Percentiles rank a stretch among this genome's conserved stretches.
Evolutionary conservation across 2,888 invertebrate genomes (phyloP).

Genomic region (Melanargia galathea): DNA sequence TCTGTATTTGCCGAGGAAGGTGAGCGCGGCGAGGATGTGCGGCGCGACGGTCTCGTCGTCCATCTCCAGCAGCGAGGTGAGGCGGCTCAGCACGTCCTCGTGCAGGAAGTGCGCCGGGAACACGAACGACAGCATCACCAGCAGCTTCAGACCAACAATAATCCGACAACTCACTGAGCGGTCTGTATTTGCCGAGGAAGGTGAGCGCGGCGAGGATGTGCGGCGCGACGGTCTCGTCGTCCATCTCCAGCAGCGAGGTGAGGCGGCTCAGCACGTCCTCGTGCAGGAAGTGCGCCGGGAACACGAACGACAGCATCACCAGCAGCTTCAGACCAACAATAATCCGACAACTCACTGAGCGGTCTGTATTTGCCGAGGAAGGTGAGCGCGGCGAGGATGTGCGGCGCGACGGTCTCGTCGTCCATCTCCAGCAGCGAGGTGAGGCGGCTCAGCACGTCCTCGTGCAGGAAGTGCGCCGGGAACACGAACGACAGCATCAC

Average conservation of each 20-base stretch:
- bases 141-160: conserved; percentile 85
- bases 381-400: conserved; percentile 91
- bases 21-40: conserved; percentile 90
- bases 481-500: conserved; percentile 96
- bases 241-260: conserved; percentile 88
- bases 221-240: conserved; percentile 86
- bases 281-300: conserved; percentile 95
- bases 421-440: conserved; percentile 90
- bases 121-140: conserved; percentile 94
- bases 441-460: conserved; percentile 90
- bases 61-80: conserved; percentile 89
- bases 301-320: conserved; percentile 94
- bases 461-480: conserved; percentile 95
- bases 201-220: conserved; percentile 92
- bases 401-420: conserved; percentile 85
- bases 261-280: conserved; percentile 90
- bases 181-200: conserved; percentile 92
- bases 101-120: conserved; percentile 97
- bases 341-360: conserved; percentile 83
- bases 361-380: conserved; percentile 94
- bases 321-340: conserved; percentile 89
- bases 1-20: conserved; percentile 93
- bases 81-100: conserved; percentile 89
- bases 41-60: conserved; percentile 87
- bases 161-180: conserved; percentile 85